Percentiles rank a stretch among this genome's conserved stretches.
phyloP scores from a whole-genome alignment of 2,888 invertebrate genomes.

The Acholoe squamosa region DNA sequence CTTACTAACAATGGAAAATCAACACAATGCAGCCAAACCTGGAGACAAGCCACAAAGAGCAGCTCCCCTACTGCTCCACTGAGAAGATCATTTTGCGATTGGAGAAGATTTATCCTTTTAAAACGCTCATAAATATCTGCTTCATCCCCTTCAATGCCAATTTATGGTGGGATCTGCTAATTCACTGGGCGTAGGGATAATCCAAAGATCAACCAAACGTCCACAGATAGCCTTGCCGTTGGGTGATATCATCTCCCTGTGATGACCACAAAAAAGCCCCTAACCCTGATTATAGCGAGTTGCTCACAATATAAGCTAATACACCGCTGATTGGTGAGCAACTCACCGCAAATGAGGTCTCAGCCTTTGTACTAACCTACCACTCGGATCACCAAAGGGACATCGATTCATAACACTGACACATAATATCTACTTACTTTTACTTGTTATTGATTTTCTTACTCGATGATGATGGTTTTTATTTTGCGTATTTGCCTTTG shows the following conservation, averaged over 20 bases:
- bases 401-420: no score
- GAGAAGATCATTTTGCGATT: not conserved
- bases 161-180: slow-evolving; percentile 47
- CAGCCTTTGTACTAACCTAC: no score
- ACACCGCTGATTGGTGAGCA: no score
- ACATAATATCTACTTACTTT: no score
- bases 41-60: not conserved
- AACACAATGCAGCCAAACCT: not conserved
- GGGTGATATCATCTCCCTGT: not conserved
- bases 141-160: slow-evolving; percentile 10
- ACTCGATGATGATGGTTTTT: no score
- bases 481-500: no score
- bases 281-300: not conserved
- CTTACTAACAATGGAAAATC: no score
- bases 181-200: slow-evolving; percentile 25
- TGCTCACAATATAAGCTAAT: not conserved
- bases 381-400: no score
- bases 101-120: slow-evolving; percentile 46
- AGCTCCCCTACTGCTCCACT: not conserved
- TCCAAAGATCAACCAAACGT: not conserved
- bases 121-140: slow-evolving; percentile 32
- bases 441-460: no score
- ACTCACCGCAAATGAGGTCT: no score
- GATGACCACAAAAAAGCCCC: slow-evolving; percentile 3
- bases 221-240: not conserved